phyloP scores from a whole-genome alignment of 2,888 invertebrate genomes.

The Amaurobius ferox region DNA sequence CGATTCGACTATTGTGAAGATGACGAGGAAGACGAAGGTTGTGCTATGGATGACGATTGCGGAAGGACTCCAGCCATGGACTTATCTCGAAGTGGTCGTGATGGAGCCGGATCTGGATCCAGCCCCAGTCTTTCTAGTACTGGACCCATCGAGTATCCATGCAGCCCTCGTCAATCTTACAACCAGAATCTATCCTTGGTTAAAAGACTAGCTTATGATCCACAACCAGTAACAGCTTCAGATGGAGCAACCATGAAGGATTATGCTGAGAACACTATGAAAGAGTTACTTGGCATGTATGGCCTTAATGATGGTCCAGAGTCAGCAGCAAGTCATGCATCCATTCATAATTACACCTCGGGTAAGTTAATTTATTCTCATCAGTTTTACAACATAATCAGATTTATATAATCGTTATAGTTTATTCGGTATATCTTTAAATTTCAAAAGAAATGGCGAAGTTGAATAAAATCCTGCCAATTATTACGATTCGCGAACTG shows the following conservation, averaged over 20 bases:
- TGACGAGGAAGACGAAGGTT: conserved; percentile 54
- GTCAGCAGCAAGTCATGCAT: conserved; percentile 82
- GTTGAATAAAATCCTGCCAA: too few species aligned
- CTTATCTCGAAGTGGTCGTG: conserved; percentile 51
- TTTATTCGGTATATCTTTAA: too few species aligned
- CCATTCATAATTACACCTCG: conserved; percentile 84
- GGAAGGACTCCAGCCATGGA: conserved; percentile 61
- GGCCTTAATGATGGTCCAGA: conserved; percentile 86
- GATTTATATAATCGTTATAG: too few species aligned
- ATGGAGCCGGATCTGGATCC: conserved; percentile 40
- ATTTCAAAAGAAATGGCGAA: too few species aligned
- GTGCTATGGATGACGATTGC: conserved; percentile 42
- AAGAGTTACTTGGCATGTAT: conserved; percentile 86
- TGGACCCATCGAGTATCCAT: conserved; percentile 41
- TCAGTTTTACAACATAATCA: too few species aligned
- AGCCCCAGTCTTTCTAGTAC: conserved; percentile 43
- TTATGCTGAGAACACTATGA: conserved; percentile 88
- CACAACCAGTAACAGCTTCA: conserved; percentile 41
- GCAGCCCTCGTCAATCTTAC: conserved; percentile 38
- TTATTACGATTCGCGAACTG: too few species aligned
- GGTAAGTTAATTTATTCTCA: conserved; percentile 79
- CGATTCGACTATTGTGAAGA: conserved; percentile 45
- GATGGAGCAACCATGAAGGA: conserved; percentile 84
- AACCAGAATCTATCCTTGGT: conserved; percentile 27
- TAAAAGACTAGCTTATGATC: conserved; percentile 40